Evolutionary conservation across 1,140 invertebrate species (phyloP).

Genomic region (Drosophila ogumai): DNA sequence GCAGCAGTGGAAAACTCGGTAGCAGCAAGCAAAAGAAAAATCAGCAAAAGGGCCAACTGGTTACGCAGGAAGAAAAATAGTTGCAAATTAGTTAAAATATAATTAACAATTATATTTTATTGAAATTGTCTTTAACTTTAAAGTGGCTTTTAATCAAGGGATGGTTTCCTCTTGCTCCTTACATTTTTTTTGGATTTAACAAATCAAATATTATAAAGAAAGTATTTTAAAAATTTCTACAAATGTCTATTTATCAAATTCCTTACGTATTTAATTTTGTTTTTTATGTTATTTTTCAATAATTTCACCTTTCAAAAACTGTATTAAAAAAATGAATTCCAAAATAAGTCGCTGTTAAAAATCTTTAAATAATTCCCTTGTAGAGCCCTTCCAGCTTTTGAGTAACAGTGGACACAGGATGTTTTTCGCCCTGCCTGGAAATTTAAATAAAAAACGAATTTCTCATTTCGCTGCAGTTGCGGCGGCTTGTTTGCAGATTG

Average conservation of each 20-base stretch:
- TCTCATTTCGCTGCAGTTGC: slow-evolving; percentile 65
- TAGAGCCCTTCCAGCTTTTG: background rate
- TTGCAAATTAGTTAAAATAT: background rate
- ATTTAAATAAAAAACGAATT: slow-evolving; percentile 82
- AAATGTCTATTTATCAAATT: no score
- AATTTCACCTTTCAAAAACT: background rate
- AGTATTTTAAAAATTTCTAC: no score
- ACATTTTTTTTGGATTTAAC: no score
- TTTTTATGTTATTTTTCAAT: background rate
- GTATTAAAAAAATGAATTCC: background rate
- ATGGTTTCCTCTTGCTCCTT: no score
- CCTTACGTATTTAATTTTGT: no score
- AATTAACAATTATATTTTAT: no score
- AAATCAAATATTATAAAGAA: no score
- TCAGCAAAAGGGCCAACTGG: slow-evolving; percentile 4
- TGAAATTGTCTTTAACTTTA: no score
- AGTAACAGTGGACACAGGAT: slow-evolving; percentile 40
- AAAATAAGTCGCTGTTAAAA: background rate
- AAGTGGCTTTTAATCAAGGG: no score
- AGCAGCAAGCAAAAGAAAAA: slow-evolving; percentile 24
- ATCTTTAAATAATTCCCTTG: background rate
- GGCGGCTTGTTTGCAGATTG: slow-evolving; percentile 75
- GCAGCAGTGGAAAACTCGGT: slow-evolving; percentile 61
- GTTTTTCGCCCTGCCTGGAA: slow-evolving; percentile 54
- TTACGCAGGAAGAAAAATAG: background rate